These are phyloP conservation scores for Belgica antarctica DNA, from an alignment of 2,888 invertebrate genomes.

Conservation along the genomic window DNA sequence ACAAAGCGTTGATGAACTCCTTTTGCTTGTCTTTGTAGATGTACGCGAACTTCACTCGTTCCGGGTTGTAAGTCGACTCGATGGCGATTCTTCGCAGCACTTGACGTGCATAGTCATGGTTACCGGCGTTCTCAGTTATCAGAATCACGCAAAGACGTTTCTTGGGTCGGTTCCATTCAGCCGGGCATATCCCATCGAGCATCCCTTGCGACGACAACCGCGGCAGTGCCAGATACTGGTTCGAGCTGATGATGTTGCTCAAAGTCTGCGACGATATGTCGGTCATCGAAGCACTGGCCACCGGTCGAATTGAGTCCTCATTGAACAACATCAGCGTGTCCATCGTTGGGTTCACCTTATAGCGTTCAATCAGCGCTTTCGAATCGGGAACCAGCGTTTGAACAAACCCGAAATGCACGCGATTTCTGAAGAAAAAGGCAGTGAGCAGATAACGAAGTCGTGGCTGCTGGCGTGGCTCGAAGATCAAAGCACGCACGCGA, in stretches of 20 bases:
- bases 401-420: conserved; percentile 83
- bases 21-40: conserved; percentile 70
- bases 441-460: conserved; percentile 83
- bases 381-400: conserved; percentile 63
- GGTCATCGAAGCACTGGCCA: conserved; percentile 83
- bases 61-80: conserved; percentile 63
- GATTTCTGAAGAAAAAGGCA: conserved; percentile 80
- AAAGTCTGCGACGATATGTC: conserved; percentile 86
- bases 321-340: conserved; percentile 86
- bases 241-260: conserved; percentile 82
- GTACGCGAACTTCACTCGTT: conserved; percentile 82
- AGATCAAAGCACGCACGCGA: conserved; percentile 82
- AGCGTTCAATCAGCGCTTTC: conserved; percentile 63
- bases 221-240: conserved; percentile 84
- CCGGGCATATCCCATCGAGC: conserved; percentile 71
- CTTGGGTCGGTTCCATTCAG: conserved; percentile 75
- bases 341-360: conserved; percentile 69
- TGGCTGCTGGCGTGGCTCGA: conserved; percentile 73
- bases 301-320: conserved; percentile 76
- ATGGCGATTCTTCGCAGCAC: conserved; percentile 71
- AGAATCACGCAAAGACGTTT: conserved; percentile 77
- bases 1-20: conserved; percentile 67
- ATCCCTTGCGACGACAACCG: conserved; percentile 86
- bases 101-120: conserved; percentile 57
- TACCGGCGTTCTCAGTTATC: conserved; percentile 64